These are phyloP conservation scores for Coenobita brevimanus DNA, from an alignment of 1,140 invertebrate genomes.

Conservation along the genomic window DNA sequence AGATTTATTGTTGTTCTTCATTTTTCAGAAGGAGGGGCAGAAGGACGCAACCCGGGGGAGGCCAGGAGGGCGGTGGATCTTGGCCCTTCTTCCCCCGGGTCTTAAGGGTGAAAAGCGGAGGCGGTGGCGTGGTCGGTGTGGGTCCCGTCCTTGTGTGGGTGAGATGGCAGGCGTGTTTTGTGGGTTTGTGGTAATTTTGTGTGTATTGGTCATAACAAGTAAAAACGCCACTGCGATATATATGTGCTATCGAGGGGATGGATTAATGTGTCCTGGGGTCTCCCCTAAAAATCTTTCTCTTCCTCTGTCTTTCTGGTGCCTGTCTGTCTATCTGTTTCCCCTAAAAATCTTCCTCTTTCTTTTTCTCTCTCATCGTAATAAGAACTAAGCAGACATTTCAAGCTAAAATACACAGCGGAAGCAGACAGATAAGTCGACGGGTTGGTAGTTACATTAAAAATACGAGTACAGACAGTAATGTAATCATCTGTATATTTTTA, in stretches of 20 bases:
- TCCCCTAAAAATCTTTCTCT: no score
- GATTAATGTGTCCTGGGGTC: constrained; percentile 60
- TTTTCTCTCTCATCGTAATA: no score
- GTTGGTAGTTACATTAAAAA: no score
- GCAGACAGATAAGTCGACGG: no score
- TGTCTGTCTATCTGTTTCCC: no score
- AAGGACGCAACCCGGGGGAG: constrained; percentile 3
- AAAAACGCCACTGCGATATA: constrained; percentile 38
- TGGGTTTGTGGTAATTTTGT: constrained; percentile 61
- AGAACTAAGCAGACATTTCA: no score
- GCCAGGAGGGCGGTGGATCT: background rate
- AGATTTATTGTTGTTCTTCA: constrained; percentile 66
- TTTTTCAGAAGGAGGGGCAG: constrained; percentile 32
- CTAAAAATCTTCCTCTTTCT: no score
- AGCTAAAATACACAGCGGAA: no score
- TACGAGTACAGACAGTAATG: no score
- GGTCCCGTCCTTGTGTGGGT: background rate
- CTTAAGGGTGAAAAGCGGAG: background rate
- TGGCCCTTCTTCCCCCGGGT: background rate
- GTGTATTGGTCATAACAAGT: constrained; percentile 59
- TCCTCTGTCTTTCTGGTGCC: no score
- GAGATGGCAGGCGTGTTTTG: constrained; percentile 41
- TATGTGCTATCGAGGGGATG: constrained; percentile 51
- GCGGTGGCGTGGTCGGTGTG: background rate
- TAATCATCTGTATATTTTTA: no score